These are phyloP conservation scores for sheep (Ovis aries) DNA, from an alignment of 2,113 vertebrate species.

Conservation along the genomic window DNA sequence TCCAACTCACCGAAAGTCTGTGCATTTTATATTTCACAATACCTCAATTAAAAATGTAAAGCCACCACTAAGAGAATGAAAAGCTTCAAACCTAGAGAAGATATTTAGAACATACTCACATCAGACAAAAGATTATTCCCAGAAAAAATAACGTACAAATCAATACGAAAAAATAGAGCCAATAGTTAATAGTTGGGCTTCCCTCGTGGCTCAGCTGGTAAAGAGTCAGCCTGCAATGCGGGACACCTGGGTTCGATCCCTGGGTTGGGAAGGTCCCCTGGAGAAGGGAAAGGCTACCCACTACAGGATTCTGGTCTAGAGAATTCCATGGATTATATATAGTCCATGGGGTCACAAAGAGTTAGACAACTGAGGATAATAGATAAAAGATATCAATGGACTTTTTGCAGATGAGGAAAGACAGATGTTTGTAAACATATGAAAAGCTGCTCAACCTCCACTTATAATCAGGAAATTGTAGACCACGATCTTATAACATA, in stretches of 20 bases:
- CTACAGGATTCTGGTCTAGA: not conserved
- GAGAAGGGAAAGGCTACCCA: not conserved
- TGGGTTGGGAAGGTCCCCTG: not conserved
- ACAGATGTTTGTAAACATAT: not conserved
- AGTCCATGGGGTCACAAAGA: not conserved
- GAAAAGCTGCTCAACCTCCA: not conserved
- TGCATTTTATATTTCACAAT: not conserved
- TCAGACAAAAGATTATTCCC: not conserved
- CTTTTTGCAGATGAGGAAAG: not conserved
- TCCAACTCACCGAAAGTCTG: not conserved
- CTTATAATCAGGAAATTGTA: not conserved
- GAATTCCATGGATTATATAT: not conserved
- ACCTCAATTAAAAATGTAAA: not conserved
- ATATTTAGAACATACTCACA: not conserved
- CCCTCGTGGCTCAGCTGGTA: not conserved
- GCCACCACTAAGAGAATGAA: not conserved
- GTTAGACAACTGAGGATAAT: not conserved
- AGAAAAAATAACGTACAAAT: not conserved
- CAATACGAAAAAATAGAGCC: not conserved
- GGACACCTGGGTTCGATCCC: not conserved
- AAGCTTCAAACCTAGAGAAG: not conserved
- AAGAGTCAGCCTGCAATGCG: not conserved
- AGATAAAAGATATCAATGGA: not conserved
- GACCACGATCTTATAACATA: not conserved
- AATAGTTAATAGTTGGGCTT: not conserved